phyloP scores from a whole-genome alignment of 2,888 invertebrate genomes.

The Lacanobia wlatinum region DNA sequence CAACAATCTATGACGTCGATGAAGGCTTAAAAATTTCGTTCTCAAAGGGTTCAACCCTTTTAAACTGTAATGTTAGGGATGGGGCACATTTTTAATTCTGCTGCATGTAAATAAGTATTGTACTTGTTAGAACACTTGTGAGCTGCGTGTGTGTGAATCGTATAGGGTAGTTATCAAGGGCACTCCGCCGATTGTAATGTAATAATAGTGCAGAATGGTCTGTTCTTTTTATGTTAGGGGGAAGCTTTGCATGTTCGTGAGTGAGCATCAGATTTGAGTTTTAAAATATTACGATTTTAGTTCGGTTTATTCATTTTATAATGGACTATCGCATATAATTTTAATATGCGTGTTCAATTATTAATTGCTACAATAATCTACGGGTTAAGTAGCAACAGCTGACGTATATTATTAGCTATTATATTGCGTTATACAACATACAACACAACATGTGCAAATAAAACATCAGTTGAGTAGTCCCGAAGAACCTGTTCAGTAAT shows the following conservation, averaged over 20 bases:
- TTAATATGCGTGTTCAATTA: slow-evolving; percentile 19
- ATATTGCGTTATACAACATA: slow-evolving; percentile 72
- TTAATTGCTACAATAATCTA: slow-evolving; percentile 23
- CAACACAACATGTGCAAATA: slow-evolving; percentile 73
- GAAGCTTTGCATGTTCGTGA: slow-evolving; percentile 73
- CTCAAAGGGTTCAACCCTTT: slow-evolving; percentile 90
- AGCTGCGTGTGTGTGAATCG: slow-evolving; percentile 79
- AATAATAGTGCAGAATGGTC: slow-evolving; percentile 87
- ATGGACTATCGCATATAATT: neutral
- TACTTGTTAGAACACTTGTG: slow-evolving; percentile 89
- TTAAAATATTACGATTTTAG: slow-evolving; percentile 36
- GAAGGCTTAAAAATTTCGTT: slow-evolving; percentile 79
- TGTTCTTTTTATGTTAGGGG: slow-evolving; percentile 79
- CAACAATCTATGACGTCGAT: slow-evolving; percentile 80
- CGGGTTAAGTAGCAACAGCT: slow-evolving; percentile 25
- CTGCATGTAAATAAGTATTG: slow-evolving; percentile 90
- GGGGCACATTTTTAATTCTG: slow-evolving; percentile 87
- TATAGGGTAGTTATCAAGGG: slow-evolving; percentile 88
- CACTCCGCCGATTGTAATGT: slow-evolving; percentile 86
- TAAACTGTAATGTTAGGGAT: slow-evolving; percentile 82
- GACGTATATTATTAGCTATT: slow-evolving; percentile 61
- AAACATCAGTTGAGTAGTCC: slow-evolving; percentile 65
- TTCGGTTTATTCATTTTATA: slow-evolving; percentile 17
- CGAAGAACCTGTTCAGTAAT: slow-evolving; percentile 79
- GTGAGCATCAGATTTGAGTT: slow-evolving; percentile 59